Conservation (phyloP, 2,888 invertebrate species). For the Bunonema sp. region DNA sequence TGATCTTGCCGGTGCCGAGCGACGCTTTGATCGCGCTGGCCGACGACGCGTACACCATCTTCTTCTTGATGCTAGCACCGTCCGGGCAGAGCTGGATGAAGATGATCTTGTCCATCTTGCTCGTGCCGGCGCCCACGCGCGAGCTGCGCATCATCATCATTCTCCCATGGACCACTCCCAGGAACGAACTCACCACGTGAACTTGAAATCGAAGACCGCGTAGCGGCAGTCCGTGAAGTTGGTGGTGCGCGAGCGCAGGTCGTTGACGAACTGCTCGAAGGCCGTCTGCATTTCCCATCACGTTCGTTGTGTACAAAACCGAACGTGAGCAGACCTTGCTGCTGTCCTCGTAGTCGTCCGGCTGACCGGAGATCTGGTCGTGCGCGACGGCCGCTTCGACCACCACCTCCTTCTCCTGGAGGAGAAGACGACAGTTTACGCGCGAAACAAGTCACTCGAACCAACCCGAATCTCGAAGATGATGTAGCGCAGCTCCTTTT, state of each 20-base stretch:
- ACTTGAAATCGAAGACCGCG: slow-evolving; percentile 86
- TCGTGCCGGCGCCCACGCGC: slow-evolving; percentile 74
- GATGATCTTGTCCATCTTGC: slow-evolving; percentile 88
- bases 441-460: background rate
- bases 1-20: slow-evolving; percentile 52
- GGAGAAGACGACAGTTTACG: background rate
- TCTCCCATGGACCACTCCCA: no score
- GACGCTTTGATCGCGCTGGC: slow-evolving; percentile 94
- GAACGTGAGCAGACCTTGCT: slow-evolving; percentile 43
- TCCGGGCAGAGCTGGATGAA: slow-evolving; percentile 95
- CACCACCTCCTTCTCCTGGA: slow-evolving; percentile 40
- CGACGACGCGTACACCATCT: slow-evolving; percentile 73
- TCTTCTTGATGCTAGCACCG: slow-evolving; percentile 74
- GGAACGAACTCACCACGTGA: no score
- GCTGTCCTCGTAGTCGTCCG: slow-evolving; percentile 42
- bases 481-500: slow-evolving; percentile 41
- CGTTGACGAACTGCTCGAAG: slow-evolving; percentile 81
- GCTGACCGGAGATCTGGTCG: slow-evolving; percentile 23
- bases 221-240: slow-evolving; percentile 77
- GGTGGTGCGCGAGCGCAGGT: slow-evolving; percentile 59
- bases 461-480: slow-evolving; percentile 42
- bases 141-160: no score
- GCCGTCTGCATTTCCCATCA: no score
- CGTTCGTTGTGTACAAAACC: no score
- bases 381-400: slow-evolving; percentile 39